A percentile compares a stretch with the other conserved stretches of the same genome.
phyloP scores from a whole-genome alignment of 2,888 invertebrate species.

The Pristionchus fissidentatus region DNA sequence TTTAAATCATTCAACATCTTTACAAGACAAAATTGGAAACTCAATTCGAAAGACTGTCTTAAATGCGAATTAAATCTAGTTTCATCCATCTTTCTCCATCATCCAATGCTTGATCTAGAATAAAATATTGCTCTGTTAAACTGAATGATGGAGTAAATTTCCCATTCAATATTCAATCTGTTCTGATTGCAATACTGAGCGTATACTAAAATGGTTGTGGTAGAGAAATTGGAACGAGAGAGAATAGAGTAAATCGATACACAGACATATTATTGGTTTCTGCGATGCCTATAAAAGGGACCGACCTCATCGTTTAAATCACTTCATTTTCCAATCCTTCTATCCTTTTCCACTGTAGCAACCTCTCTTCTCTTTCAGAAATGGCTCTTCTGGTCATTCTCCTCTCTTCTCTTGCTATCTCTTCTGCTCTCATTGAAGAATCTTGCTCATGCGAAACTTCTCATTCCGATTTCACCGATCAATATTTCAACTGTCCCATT shows the following conservation, averaged over 20 bases:
- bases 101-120: no score
- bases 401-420: slow-evolving; percentile 6
- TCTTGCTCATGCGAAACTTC: slow-evolving; percentile 8
- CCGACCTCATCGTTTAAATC: not conserved
- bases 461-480: not conserved
- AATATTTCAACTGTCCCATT: not conserved
- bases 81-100: no score
- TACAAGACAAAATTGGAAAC: no score
- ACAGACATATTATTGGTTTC: not conserved
- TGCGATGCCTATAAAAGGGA: not conserved
- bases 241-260: not conserved
- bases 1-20: no score
- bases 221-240: slow-evolving; percentile 9
- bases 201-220: not conserved
- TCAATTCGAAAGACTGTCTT: no score
- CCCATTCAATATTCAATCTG: slow-evolving; percentile 22
- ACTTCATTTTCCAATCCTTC: not conserved
- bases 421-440: not conserved
- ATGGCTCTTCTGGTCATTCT: not conserved
- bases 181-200: not conserved
- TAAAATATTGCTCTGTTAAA: no score
- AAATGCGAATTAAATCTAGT: no score
- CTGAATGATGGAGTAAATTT: no score
- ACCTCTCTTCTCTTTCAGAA: no score
- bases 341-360: not conserved